Evolutionary conservation across 2,113 vertebrate species (phyloP).

Genomic region (Macquaria australasica): DNA sequence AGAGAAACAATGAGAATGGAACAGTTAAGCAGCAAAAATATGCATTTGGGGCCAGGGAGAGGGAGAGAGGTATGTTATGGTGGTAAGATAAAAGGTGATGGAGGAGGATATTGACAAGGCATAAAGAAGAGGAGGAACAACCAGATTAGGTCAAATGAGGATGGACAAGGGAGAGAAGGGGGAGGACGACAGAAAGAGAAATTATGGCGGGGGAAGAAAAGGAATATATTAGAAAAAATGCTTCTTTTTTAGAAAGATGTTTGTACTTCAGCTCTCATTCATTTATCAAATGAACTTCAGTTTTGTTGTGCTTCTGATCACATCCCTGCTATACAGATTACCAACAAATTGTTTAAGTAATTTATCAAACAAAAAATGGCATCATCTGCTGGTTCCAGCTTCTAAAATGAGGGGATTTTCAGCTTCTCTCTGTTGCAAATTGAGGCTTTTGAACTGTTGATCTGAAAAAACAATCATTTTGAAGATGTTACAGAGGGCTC

Average conservation of each 20-base stretch:
- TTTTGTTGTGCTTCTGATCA: neutral
- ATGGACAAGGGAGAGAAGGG: neutral
- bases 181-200: neutral
- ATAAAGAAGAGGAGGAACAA: slow-evolving; percentile 13
- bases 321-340: neutral
- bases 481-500: neutral
- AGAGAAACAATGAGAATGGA: slow-evolving; percentile 27
- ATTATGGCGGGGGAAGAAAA: neutral
- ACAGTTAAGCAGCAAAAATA: slow-evolving; percentile 3
- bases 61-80: neutral
- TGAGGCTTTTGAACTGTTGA: neutral
- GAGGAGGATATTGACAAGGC: slow-evolving; percentile 23
- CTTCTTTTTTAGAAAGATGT: neutral
- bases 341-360: neutral
- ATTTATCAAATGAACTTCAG: neutral
- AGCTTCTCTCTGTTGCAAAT: neutral
- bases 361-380: neutral
- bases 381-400: neutral
- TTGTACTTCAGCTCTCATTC: neutral
- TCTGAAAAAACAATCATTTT: neutral
- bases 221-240: slow-evolving; percentile 34
- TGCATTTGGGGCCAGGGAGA: neutral
- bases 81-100: neutral
- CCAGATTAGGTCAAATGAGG: slow-evolving; percentile 25
- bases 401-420: neutral